phyloP scores from a whole-genome alignment of 2,888 invertebrate species.

The Eucera pruinosa region DNA sequence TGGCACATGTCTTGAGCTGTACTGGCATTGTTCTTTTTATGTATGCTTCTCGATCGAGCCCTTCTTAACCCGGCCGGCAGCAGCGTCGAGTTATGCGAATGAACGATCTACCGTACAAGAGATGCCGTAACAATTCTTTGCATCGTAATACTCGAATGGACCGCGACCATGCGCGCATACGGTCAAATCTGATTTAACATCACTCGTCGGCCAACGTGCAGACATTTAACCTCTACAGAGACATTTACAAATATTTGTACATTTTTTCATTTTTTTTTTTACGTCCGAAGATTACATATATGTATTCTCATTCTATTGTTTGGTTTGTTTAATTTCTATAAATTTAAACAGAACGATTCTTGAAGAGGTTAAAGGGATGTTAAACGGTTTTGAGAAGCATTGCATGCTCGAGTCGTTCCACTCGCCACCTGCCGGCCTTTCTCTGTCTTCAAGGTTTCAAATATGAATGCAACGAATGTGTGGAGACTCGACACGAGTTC shows the following conservation, averaged over 20 bases:
- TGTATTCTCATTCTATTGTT: too few species aligned
- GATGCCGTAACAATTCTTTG: slow-evolving; percentile 52
- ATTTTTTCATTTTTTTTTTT: too few species aligned
- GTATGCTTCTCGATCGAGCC: slow-evolving; percentile 54
- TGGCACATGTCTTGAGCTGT: slow-evolving; percentile 60
- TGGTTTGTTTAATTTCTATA: too few species aligned
- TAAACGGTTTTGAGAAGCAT: slow-evolving; percentile 16
- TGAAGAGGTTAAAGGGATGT: slow-evolving; percentile 22
- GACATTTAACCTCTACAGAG: too few species aligned
- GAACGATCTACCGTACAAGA: slow-evolving; percentile 41
- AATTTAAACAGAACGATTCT: too few species aligned
- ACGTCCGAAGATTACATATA: too few species aligned
- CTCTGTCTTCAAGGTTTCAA: slow-evolving; percentile 23
- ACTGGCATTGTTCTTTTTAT: slow-evolving; percentile 59
- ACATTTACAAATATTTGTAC: too few species aligned
- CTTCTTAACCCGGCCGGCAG: slow-evolving; percentile 48
- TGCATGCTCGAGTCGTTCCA: slow-evolving; percentile 16
- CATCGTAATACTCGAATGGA: slow-evolving; percentile 34
- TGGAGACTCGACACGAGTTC: slow-evolving; percentile 7
- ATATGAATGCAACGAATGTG: slow-evolving; percentile 23
- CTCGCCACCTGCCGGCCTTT: slow-evolving; percentile 29
- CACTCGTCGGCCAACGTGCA: slow-evolving; percentile 6
- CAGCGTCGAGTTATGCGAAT: slow-evolving; percentile 37
- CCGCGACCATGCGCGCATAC: slow-evolving; percentile 14
- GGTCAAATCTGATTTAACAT: slow-evolving; percentile 36